Evolutionary conservation across 1,140 invertebrate genomes (phyloP).

Genomic region (Cydia fagiglandana): DNA sequence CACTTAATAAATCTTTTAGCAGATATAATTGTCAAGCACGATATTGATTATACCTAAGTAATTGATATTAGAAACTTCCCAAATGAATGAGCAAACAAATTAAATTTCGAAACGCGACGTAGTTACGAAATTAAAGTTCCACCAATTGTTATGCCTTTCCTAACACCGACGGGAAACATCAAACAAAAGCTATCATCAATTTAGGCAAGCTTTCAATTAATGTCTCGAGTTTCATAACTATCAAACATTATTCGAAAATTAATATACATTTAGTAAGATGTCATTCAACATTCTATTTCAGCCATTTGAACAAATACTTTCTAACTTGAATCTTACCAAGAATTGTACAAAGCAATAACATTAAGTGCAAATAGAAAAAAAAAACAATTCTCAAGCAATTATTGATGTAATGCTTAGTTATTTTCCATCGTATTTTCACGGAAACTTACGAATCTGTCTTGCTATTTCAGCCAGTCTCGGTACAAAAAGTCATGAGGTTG

Average conservation of each 20-base stretch:
- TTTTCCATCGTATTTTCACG: too few relatives aligned
- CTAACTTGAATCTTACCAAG: too few relatives aligned
- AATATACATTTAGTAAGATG: not conserved
- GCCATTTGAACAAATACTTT: not conserved
- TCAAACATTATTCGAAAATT: not conserved
- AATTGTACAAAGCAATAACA: too few relatives aligned
- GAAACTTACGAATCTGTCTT: too few relatives aligned
- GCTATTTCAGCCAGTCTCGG: too few relatives aligned
- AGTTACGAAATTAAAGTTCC: not conserved
- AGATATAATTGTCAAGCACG: not conserved
- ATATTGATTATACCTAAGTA: slow-evolving; percentile 4
- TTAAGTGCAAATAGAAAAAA: too few relatives aligned
- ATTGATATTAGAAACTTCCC: slow-evolving; percentile 11
- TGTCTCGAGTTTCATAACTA: not conserved
- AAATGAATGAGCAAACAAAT: slow-evolving; percentile 6
- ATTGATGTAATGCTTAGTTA: too few relatives aligned
- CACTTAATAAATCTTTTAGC: not conserved
- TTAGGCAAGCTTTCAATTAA: not conserved
- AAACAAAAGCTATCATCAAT: slow-evolving; percentile 12
- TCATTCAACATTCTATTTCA: not conserved
- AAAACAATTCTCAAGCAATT: too few relatives aligned
- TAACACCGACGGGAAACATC: not conserved
- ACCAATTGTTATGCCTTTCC: slow-evolving; percentile 1
- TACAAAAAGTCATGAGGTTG: too few relatives aligned
- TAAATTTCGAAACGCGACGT: slow-evolving; percentile 13